phyloP scores from a whole-genome alignment of 2,888 invertebrate genomes.

The Pardosa pseudoannulata region DNA sequence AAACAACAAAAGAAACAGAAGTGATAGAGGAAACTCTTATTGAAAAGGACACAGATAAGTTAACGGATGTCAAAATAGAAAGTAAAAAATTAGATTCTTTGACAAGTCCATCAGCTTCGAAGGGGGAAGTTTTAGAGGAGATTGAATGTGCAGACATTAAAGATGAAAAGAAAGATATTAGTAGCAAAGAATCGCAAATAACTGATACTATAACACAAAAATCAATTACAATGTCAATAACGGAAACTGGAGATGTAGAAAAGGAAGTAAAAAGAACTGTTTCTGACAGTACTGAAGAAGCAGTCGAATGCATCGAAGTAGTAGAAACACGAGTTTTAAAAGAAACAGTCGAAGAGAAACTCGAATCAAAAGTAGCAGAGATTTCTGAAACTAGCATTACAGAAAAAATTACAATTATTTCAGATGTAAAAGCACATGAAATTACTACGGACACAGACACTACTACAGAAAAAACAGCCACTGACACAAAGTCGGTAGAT shows the following conservation, averaged over 20 bases:
- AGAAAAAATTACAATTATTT: no score
- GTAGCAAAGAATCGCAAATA: neutral
- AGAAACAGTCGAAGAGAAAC: no score
- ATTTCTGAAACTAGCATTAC: no score
- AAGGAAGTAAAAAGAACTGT: no score
- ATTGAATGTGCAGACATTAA: neutral
- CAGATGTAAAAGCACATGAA: no score
- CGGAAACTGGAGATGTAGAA: neutral
- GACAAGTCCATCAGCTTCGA: neutral
- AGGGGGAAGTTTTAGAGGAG: neutral
- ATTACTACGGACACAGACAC: no score
- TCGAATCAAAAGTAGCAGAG: no score
- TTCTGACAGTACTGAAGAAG: no score
- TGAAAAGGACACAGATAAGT: neutral
- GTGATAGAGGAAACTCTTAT: neutral
- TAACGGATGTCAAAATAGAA: constrained; percentile 1
- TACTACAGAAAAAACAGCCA: no score
- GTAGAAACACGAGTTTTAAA: no score
- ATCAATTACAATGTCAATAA: neutral
- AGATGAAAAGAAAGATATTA: neutral
- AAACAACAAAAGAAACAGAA: constrained; percentile 7
- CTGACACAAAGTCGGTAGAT: no score
- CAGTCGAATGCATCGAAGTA: no score
- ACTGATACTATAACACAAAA: neutral
- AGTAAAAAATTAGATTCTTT: neutral